Conservation (phyloP, 2,113 vertebrate species). For the Aix galericulata region DNA sequence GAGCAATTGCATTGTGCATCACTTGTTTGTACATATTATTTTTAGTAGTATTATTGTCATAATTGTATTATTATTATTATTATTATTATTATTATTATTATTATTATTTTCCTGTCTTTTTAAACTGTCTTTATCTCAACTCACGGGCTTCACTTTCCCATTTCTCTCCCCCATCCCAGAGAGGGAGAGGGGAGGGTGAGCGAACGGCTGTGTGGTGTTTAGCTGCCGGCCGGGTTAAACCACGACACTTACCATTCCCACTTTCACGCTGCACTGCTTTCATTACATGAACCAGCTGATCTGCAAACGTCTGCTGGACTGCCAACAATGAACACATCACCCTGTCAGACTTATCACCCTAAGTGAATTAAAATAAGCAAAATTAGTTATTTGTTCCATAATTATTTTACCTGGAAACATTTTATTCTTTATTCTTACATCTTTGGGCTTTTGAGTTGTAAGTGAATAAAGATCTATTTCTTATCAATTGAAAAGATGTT, state of each 20-base stretch:
- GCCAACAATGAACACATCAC: slow-evolving; percentile 96
- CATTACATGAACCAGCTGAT: slow-evolving; percentile 96
- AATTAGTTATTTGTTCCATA: slow-evolving; percentile 52
- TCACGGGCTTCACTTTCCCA: too few relatives aligned
- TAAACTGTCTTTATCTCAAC: too few relatives aligned
- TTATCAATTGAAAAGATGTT: neutral
- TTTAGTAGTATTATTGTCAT: too few relatives aligned
- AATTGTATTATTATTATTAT: too few relatives aligned
- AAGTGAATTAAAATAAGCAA: slow-evolving; percentile 27
- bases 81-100: too few relatives aligned
- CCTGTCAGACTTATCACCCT: slow-evolving; percentile 96
- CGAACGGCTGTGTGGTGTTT: too few relatives aligned
- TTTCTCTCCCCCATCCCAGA: too few relatives aligned
- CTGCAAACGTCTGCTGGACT: slow-evolving; percentile 95
- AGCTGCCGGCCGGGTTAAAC: too few relatives aligned
- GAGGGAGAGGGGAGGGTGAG: too few relatives aligned
- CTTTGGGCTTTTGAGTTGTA: slow-evolving; percentile 23
- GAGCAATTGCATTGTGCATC: too few relatives aligned
- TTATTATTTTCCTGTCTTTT: too few relatives aligned
- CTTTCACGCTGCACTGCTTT: slow-evolving; percentile 98
- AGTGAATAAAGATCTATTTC: slow-evolving; percentile 44
- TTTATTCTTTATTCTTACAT: neutral
- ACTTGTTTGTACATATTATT: too few relatives aligned
- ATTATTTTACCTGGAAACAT: slow-evolving; percentile 31
- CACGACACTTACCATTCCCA: slow-evolving; percentile 86